Conservation (phyloP, 2,888 invertebrate species). For the Glaucopsyche alexis region DNA sequence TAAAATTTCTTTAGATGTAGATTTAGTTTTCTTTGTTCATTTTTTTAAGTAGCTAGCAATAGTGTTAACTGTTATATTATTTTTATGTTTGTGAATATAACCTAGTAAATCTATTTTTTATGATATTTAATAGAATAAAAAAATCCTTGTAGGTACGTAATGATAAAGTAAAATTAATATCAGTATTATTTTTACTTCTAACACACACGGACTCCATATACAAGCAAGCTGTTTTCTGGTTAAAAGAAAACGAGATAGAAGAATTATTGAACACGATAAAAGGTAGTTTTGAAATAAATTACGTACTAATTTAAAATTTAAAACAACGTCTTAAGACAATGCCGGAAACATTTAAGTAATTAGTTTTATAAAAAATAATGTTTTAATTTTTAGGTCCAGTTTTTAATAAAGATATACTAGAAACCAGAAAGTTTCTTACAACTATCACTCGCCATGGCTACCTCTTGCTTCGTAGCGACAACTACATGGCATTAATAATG, state of each 20-base stretch:
- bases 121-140: too few relatives aligned
- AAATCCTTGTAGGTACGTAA: constrained; percentile 46
- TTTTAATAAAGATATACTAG: constrained; percentile 46
- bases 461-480: constrained; percentile 47
- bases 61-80: too few relatives aligned
- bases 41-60: too few relatives aligned
- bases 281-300: constrained; percentile 42
- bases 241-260: constrained; percentile 47
- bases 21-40: too few relatives aligned
- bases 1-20: too few relatives aligned
- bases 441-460: constrained; percentile 44
- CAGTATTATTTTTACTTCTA: constrained; percentile 54
- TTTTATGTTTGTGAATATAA: too few relatives aligned
- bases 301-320: too few relatives aligned
- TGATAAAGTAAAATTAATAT: constrained; percentile 52
- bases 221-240: constrained; percentile 51
- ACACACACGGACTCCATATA: constrained; percentile 56
- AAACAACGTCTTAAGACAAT: not conserved
- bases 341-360: too few relatives aligned
- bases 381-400: constrained; percentile 32
- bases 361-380: too few relatives aligned
- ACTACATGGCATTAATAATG: constrained; percentile 48
- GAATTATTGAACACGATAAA: constrained; percentile 50
- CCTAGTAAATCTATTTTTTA: too few relatives aligned
- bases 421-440: constrained; percentile 46